Base-by-base conservation (phyloP, 2,797 vertebrate species). In the Malacoctenus gilli region DNA sequence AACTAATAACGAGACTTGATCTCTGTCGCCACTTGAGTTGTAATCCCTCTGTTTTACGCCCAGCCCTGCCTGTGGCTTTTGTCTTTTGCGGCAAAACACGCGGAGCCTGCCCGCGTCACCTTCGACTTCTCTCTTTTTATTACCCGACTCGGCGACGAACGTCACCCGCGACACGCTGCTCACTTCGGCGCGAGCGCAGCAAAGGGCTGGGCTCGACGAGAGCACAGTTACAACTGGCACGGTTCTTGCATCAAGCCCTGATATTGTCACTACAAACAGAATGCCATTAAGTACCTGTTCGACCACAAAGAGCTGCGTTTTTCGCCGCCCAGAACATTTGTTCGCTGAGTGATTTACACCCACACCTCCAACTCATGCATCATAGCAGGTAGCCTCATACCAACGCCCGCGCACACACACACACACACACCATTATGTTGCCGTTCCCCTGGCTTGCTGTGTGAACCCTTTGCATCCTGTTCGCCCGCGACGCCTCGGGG, bases 401-500 rank as follows among this genome's bases (percentile, higher is more conserved):
- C 52, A 37, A 30, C 42, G 66, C 68, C 56, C 55, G 35, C 37
- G n/a, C n/a, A 57, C 47, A 4, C 42, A 5, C 42, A 40, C 63
- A 42, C 52, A 57, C 47, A 5, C 42, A 40, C 63, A 42, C 52
- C 32, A 72, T 70, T 72, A 49, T 63, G 38, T 34, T 7, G 43
- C 43, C 9, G 21, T 76, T 80, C 56, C 55, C 48, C 47, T 28
- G 58, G 57, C 66, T 80, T 35, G 19, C 76, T 67, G 43, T 66
- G 57, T 83, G 60, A 57, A 75, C 59, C 68, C 39, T 80, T 64
- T 83, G 69, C 72, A 85, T 81, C 80, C 82, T 87, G 84, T 80
- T 88, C 44, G 44, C 52, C n/a, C 67, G 72, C 55, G 54, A 46
- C 36, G 87, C 91, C 90, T 85, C 48, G 68, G 83, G 91, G 87